phyloP scores from a whole-genome alignment of 2,888 invertebrate genomes.

The Napeogenes inachia region DNA sequence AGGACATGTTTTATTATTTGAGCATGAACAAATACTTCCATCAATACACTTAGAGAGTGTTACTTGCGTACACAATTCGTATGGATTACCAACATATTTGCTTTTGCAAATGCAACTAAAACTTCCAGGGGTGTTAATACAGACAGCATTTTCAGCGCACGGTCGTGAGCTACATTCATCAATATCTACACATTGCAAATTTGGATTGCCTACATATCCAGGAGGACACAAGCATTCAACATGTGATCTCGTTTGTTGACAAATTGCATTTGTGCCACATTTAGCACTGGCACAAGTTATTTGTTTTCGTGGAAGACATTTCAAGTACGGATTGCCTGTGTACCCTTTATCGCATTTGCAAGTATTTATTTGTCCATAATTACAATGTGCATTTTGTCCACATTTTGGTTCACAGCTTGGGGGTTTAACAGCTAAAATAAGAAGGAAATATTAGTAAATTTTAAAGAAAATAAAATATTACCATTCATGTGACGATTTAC shows the following conservation, averaged over 20 bases:
- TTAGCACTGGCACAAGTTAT: slow-evolving; percentile 83
- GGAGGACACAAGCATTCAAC: slow-evolving; percentile 89
- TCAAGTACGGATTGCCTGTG: slow-evolving; percentile 91
- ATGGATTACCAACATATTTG: slow-evolving; percentile 91
- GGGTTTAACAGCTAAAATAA: slow-evolving; percentile 82
- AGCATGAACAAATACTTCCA: slow-evolving; percentile 83
- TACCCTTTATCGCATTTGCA: slow-evolving; percentile 91
- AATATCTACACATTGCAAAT: slow-evolving; percentile 89
- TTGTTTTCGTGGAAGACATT: slow-evolving; percentile 84
- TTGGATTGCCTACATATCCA: slow-evolving; percentile 92
- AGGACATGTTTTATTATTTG: slow-evolving; percentile 84
- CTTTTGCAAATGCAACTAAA: slow-evolving; percentile 94
- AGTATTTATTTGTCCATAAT: slow-evolving; percentile 85
- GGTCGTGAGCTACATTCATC: slow-evolving; percentile 89
- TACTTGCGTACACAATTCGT: slow-evolving; percentile 85
- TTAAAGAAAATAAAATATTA: slow-evolving; percentile 12
- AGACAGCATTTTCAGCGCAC: slow-evolving; percentile 90
- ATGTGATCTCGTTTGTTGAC: slow-evolving; percentile 84
- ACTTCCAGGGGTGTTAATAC: slow-evolving; percentile 92
- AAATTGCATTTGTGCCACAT: slow-evolving; percentile 89
- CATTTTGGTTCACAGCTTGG: slow-evolving; percentile 89
- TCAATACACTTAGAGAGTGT: slow-evolving; percentile 83
- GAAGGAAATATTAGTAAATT: slow-evolving; percentile 2
- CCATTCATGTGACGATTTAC: slow-evolving; percentile 3
- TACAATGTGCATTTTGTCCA: slow-evolving; percentile 90